Conservation (phyloP, 2,888 invertebrate genomes). For the Coelogynopora nodosa region DNA sequence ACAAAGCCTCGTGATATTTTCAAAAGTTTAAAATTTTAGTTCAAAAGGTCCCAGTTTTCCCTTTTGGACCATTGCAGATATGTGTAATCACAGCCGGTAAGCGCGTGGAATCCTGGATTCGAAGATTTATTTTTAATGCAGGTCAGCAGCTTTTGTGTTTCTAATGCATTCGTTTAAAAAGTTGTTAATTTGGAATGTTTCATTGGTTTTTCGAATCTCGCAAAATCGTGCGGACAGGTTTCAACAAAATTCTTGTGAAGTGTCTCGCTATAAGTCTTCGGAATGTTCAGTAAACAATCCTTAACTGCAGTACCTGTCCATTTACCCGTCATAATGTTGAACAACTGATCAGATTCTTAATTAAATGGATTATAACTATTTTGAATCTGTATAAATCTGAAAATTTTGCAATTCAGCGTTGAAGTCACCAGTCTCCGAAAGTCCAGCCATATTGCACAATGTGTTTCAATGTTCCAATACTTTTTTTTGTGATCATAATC, state of each 20-base stretch:
- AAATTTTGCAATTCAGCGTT: neutral
- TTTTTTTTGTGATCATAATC: neutral
- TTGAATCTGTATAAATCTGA: neutral
- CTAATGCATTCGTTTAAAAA: neutral
- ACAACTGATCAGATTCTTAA: neutral
- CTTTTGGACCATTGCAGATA: no score
- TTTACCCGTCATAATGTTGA: neutral
- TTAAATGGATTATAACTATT: neutral
- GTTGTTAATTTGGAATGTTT: neutral
- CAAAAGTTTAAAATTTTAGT: no score
- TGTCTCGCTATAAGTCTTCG: neutral
- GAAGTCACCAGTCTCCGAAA: neutral
- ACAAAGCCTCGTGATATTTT: no score
- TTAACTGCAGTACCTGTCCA: neutral
- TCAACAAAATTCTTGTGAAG: neutral
- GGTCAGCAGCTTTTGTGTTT: no score
- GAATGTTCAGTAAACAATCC: no score
- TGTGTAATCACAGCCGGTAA: no score
- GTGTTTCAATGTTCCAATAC: no score
- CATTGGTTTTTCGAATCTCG: neutral
- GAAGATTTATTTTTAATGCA: no score
- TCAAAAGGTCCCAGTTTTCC: no score
- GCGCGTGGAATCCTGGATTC: no score
- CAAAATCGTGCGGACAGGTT: neutral
- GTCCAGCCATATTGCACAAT: neutral